Base-by-base conservation (phyloP, 2,888 invertebrate genomes). In the Monopis laevigella region DNA sequence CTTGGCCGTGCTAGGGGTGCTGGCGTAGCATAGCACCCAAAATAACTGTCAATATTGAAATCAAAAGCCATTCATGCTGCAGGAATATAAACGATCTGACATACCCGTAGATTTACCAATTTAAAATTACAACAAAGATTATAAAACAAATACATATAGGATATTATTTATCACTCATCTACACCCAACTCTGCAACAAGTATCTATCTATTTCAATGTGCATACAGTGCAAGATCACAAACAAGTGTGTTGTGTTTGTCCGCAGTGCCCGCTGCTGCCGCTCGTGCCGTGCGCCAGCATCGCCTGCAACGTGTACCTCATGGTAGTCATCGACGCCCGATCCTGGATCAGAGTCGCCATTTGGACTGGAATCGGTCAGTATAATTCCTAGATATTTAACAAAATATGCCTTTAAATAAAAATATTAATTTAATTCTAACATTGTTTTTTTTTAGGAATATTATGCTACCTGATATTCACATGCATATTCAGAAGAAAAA, bases 331-430 rank as follows among this genome's bases (percentile, higher is more conserved):
- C 50, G 89, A 90, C 48, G 52, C 65, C 1, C 78, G 84, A 47
- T 95, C 95, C 0, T 96, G 96, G 95, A 77, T 93, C n/a, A 72
- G 93, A 49, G 91, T 94, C 58, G 75, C 73, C 2, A 73, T 92
- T 19, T 96, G 95, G 95, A 86, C 94, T 78, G 59, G 65, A 8
- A 67, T 93, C 47, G 95, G 95, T 90, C 83, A 64, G 40, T 16
- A 40, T 12, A 4, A n/a, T 10, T 29, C 4, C 6, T 29, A 29
- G 11, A 11, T 29, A 21, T 21, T 21, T 21, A 21, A 21, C 24
- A 5, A 8, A 21, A 21, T 21, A 21, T 8, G 8, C 24, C 7
- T 36, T 41, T 39, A n/a, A 4, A 10, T 12, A 10, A 29, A 29
- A 11, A 10, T 29, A 29, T 29, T 21, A 21, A n/a, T n/a, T n/a